These are phyloP conservation scores for Montifringilla adamsi DNA, from an alignment of 2,113 vertebrate species.

Conservation along the genomic window DNA sequence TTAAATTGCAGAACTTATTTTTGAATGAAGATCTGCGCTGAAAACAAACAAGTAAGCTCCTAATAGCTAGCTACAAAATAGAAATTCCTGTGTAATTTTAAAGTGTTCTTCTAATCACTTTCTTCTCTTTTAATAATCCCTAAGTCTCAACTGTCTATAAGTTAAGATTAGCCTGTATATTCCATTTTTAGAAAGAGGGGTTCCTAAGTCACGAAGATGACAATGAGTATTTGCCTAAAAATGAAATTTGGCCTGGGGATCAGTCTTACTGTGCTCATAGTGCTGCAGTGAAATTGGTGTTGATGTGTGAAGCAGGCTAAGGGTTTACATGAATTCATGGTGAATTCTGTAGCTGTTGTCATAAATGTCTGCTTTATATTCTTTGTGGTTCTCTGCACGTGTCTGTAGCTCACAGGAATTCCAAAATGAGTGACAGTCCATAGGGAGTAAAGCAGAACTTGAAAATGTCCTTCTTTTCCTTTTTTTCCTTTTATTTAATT, in stretches of 20 bases:
- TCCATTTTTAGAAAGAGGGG: not conserved
- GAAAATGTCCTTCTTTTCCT: not conserved
- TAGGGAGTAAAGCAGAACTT: not conserved
- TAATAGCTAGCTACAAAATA: not conserved
- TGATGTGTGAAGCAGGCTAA: conserved; percentile 32
- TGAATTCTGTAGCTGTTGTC: conserved; percentile 39
- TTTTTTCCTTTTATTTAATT: not conserved
- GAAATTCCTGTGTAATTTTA: not conserved
- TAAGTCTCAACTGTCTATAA: not conserved
- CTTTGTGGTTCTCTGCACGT: not conserved
- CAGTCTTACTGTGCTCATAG: not conserved
- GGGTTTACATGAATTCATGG: not conserved
- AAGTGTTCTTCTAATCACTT: not conserved
- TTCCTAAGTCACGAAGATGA: not conserved
- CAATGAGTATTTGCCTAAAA: not conserved
- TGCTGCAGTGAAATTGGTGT: not conserved
- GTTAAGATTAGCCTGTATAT: not conserved
- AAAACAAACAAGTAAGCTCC: not conserved
- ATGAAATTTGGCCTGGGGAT: not conserved
- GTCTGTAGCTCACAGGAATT: not conserved
- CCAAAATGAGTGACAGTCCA: not conserved
- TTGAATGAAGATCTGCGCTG: not conserved
- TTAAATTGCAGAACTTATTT: not conserved
- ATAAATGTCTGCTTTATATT: conserved; percentile 6
- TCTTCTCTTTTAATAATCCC: not conserved